Conservation (phyloP, 2,797 vertebrate species). For the Cyprinella venusta region DNA sequence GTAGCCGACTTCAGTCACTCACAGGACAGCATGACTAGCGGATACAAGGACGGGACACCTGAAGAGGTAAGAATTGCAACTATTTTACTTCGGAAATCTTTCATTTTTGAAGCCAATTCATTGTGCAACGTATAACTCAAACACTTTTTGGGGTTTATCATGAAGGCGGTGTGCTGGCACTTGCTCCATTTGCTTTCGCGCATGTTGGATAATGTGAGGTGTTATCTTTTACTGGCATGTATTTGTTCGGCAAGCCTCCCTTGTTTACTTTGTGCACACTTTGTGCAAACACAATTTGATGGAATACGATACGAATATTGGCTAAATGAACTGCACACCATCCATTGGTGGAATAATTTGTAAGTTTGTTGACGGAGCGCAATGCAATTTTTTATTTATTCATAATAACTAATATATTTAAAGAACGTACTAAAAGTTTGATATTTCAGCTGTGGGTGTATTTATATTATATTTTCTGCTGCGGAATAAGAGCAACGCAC, state of each 20-base stretch:
- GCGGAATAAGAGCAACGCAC: neutral
- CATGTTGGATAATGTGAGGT: conserved; percentile 15
- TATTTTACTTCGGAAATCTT: neutral
- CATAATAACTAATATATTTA: neutral
- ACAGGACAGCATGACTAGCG: conserved; percentile 89
- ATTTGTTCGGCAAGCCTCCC: conserved; percentile 36
- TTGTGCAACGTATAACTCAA: neutral
- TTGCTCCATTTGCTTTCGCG: neutral
- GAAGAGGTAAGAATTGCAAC: conserved; percentile 84
- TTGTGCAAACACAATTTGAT: neutral
- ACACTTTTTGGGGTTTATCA: conserved; percentile 5
- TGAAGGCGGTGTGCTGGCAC: conserved; percentile 29
- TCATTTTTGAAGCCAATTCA: neutral
- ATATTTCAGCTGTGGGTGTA: neutral
- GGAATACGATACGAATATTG: neutral
- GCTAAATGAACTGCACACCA: neutral
- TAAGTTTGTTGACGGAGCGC: neutral
- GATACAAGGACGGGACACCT: conserved; percentile 86
- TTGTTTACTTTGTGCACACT: conserved; percentile 41
- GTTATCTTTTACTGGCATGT: conserved; percentile 58
- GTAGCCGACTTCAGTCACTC: conserved; percentile 58
- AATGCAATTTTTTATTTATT: neutral
- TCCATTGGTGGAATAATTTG: neutral
- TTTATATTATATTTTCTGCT: neutral
- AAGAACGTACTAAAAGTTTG: neutral